Conservation (phyloP, 2,113 vertebrate species). For the Orthonyx spaldingii region DNA sequence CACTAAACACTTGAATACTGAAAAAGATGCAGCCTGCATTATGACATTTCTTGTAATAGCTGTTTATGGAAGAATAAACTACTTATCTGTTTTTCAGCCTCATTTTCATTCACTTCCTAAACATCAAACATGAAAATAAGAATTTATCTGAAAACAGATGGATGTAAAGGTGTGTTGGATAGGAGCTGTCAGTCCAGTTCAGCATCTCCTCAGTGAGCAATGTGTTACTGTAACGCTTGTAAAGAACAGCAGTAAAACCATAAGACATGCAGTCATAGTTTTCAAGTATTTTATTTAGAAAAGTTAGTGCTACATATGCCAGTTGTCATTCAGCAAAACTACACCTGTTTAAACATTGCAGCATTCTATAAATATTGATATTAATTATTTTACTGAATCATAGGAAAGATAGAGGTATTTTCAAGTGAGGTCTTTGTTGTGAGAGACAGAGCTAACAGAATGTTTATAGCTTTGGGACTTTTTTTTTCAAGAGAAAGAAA, state of each 20-base stretch:
- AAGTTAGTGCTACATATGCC: neutral
- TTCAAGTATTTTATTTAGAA: slow-evolving; percentile 30
- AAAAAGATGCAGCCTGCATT: neutral
- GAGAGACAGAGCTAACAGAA: neutral
- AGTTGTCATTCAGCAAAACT: neutral
- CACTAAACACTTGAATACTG: neutral
- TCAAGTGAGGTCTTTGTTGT: neutral
- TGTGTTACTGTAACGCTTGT: neutral
- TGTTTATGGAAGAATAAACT: neutral
- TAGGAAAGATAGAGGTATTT: neutral
- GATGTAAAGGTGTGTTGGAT: neutral
- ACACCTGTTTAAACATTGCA: neutral
- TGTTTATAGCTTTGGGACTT: neutral
- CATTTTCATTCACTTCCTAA: neutral
- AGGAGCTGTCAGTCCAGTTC: neutral
- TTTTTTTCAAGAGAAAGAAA: neutral
- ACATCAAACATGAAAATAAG: neutral
- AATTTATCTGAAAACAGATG: slow-evolving; percentile 14
- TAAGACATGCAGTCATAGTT: neutral
- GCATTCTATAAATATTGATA: neutral
- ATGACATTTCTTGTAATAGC: neutral
- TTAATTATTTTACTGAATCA: neutral
- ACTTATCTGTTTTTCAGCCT: neutral
- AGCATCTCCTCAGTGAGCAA: neutral
- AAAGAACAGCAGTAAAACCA: neutral